A percentile compares a stretch with the other conserved stretches of the same genome.
Evolutionary conservation across 2,888 invertebrate species (phyloP).

Genomic region (Monoplex corrugatus): DNA sequence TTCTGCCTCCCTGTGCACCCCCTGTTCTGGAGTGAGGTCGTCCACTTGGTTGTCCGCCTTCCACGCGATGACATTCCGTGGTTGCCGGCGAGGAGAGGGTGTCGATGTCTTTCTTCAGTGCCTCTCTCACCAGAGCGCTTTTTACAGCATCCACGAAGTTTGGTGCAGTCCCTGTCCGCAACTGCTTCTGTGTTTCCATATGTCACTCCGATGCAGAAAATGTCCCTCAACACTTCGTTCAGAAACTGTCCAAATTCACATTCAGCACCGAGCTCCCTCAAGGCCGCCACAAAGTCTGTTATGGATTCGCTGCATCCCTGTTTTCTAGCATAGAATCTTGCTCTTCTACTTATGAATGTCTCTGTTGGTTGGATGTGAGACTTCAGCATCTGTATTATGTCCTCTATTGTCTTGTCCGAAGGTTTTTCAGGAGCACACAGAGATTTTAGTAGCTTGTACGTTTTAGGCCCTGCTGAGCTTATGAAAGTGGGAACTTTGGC

Average conservation of each 20-base stretch:
- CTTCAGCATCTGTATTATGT: neutral
- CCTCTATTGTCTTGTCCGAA: neutral
- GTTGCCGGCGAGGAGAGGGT: neutral
- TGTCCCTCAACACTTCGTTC: neutral
- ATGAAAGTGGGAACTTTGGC: neutral
- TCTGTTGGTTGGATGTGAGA: neutral
- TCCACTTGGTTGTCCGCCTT: too few species aligned
- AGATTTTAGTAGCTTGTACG: slow-evolving; percentile 13
- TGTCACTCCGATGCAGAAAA: slow-evolving; percentile 2
- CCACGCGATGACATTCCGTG: too few species aligned
- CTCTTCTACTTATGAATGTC: neutral
- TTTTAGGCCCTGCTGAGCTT: neutral
- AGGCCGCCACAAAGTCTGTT: neutral
- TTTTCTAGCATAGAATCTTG: neutral
- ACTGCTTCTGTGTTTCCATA: neutral
- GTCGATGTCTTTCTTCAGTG: neutral
- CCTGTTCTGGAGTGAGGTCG: too few species aligned
- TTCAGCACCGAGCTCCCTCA: neutral
- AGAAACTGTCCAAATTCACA: neutral
- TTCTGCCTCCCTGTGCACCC: neutral
- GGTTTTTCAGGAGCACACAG: neutral
- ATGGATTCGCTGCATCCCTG: neutral
- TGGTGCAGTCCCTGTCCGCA: neutral
- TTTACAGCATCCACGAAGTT: slow-evolving; percentile 5
- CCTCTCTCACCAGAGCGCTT: neutral